A percentile compares a stretch with the other conserved stretches of the same genome.
These are phyloP conservation scores for Dicyrtoma fusca DNA, from an alignment of 2,888 invertebrate genomes.

Conservation along the genomic window DNA sequence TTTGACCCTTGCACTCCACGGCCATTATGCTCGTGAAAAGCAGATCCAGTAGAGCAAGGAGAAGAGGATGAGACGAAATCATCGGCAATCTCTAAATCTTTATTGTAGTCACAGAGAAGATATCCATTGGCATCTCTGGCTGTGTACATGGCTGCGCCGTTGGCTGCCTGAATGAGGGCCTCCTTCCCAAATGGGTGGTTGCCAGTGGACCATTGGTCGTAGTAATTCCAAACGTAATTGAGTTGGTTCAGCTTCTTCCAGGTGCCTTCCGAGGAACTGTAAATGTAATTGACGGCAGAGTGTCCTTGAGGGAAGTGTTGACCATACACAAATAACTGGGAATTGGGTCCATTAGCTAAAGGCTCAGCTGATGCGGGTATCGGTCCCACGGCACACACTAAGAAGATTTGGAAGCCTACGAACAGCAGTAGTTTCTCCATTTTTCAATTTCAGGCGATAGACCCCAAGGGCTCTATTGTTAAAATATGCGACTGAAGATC, in stretches of 20 bases:
- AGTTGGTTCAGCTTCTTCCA: slow-evolving; percentile 32
- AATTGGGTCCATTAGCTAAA: too few relatives aligned
- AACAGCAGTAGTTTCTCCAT: too few relatives aligned
- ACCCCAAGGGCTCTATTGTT: too few relatives aligned
- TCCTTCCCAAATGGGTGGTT: slow-evolving; percentile 38
- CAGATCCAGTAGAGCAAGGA: slow-evolving; percentile 20
- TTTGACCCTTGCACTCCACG: slow-evolving; percentile 10
- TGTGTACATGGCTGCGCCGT: slow-evolving; percentile 31
- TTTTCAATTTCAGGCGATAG: too few relatives aligned
- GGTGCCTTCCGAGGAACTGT: slow-evolving; percentile 25
- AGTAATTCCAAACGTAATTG: slow-evolving; percentile 43
- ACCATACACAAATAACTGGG: slow-evolving; percentile 20
- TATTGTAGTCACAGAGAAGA: slow-evolving; percentile 39
- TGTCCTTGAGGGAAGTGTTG: slow-evolving; percentile 38
- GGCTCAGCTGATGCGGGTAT: too few relatives aligned
- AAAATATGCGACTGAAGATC: too few relatives aligned
- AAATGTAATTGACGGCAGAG: slow-evolving; percentile 39
- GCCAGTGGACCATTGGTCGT: slow-evolving; percentile 39
- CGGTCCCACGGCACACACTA: too few relatives aligned
- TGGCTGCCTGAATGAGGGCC: slow-evolving; percentile 35
- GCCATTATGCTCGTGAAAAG: slow-evolving; percentile 43
- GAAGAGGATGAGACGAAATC: background rate
- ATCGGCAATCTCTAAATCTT: slow-evolving; percentile 34
- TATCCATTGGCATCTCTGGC: slow-evolving; percentile 44
- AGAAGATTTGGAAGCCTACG: too few relatives aligned